Percentiles rank a stretch among this genome's conserved stretches.
These are phyloP conservation scores for Habrosyne pyritoides DNA, from an alignment of 2,888 invertebrate species.

Conservation along the genomic window DNA sequence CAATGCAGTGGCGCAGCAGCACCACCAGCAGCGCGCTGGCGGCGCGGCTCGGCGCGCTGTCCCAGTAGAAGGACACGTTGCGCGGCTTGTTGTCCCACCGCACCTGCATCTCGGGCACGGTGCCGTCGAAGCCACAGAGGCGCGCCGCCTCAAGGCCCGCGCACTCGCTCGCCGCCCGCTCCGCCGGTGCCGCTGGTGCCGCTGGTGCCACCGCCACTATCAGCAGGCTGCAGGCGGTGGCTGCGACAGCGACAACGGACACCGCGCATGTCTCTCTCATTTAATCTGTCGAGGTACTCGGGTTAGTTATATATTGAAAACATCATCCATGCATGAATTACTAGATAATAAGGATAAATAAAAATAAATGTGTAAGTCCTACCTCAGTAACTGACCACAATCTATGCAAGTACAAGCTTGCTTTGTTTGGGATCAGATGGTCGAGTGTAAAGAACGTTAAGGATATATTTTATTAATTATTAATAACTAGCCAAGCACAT, in stretches of 20 bases:
- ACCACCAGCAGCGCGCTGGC: slow-evolving; percentile 92
- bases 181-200: background rate
- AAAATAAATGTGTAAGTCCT: no score
- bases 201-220: background rate
- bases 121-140: background rate
- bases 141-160: background rate
- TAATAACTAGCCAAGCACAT: no score
- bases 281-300: no score
- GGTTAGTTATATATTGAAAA: no score
- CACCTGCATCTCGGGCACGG: slow-evolving; percentile 4
- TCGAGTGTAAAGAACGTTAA: no score
- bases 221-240: background rate
- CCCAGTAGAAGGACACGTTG: slow-evolving; percentile 87
- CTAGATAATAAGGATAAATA: no score
- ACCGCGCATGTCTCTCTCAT: background rate
- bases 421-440: no score
- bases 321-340: no score
- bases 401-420: no score
- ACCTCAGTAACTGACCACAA: no score
- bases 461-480: no score
- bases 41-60: slow-evolving; percentile 86
- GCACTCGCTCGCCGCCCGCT: background rate
- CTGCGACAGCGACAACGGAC: no score
- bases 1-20: slow-evolving; percentile 88
- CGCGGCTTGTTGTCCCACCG: slow-evolving; percentile 85